phyloP scores from a whole-genome alignment of 2,797 vertebrate genomes.

The Psittacula derbiana region DNA sequence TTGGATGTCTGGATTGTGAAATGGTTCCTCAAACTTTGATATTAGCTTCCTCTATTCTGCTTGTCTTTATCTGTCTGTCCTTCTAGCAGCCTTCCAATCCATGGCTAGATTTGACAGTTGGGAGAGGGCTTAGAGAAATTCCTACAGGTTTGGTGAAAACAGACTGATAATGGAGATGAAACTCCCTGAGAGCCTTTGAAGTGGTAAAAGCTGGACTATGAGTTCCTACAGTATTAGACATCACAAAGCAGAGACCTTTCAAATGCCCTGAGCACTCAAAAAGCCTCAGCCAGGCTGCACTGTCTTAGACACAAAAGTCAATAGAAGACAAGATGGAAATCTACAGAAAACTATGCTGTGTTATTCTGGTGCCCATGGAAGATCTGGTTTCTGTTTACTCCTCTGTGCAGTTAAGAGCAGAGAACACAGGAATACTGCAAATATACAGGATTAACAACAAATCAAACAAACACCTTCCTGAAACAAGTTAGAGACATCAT shows the following conservation, averaged over 20 bases:
- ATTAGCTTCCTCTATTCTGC: not conserved
- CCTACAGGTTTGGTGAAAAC: not conserved
- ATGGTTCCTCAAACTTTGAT: not conserved
- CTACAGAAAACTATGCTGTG: not conserved
- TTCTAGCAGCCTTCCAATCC: not conserved
- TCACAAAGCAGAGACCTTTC: not conserved
- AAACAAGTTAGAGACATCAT: not conserved
- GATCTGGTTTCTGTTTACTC: not conserved
- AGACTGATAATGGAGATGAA: not conserved
- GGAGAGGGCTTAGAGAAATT: not conserved
- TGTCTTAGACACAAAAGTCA: not conserved
- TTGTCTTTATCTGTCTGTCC: not conserved
- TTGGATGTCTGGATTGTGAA: not conserved
- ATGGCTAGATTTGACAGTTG: not conserved
- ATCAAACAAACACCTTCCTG: not conserved
- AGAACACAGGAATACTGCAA: not conserved
- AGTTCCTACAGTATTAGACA: not conserved
- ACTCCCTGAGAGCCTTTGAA: not conserved
- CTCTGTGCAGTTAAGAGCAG: constrained; percentile 8
- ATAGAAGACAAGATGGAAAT: not conserved
- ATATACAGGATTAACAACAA: not conserved
- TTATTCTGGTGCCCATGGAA: not conserved
- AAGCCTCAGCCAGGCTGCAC: not conserved
- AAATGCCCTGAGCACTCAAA: not conserved
- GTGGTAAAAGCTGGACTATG: not conserved